Evolutionary conservation across 2,113 vertebrate genomes (phyloP).

Genomic region (Rostratula benghalensis): DNA sequence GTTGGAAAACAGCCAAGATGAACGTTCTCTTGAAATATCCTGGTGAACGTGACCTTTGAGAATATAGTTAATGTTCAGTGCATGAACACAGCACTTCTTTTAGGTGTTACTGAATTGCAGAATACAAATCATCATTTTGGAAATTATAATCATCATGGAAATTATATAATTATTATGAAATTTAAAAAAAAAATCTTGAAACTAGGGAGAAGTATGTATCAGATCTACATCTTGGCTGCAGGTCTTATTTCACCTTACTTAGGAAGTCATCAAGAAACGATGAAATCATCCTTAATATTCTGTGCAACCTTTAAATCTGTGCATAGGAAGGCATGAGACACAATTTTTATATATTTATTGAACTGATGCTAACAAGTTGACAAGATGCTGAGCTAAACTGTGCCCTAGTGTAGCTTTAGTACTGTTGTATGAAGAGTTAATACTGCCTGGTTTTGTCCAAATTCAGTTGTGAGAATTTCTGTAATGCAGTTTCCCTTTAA

Average conservation of each 20-base stretch:
- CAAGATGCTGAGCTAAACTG: not conserved
- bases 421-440: not conserved
- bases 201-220: not conserved
- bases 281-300: not conserved
- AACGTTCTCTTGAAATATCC: not conserved
- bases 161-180: not conserved
- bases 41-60: not conserved
- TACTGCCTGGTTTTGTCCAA: not conserved
- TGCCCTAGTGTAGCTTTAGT: not conserved
- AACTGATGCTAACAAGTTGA: not conserved
- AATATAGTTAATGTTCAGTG: not conserved
- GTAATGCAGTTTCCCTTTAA: not conserved
- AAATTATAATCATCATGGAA: not conserved
- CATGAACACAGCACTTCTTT: not conserved
- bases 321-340: not conserved
- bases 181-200: not conserved
- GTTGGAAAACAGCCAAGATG: not conserved
- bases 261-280: conserved; percentile 8
- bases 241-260: not conserved
- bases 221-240: not conserved
- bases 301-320: not conserved
- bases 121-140: not conserved
- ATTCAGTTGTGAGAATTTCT: not conserved
- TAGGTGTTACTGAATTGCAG: not conserved
- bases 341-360: not conserved